Base-by-base conservation (phyloP, 2,113 vertebrate species). In the Alosa alosa region DNA sequence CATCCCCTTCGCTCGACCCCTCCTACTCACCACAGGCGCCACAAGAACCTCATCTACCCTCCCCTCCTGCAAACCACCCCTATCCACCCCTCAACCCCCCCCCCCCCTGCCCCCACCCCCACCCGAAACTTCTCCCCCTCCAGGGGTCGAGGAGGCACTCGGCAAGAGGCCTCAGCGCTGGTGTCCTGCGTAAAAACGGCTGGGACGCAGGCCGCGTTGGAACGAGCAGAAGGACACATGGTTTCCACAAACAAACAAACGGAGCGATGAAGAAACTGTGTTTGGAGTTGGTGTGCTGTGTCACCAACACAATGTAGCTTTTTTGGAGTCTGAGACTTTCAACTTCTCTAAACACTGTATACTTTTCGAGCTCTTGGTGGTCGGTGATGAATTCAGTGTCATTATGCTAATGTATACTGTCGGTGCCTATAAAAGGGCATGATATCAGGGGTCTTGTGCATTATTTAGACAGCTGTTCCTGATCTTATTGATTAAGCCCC, bases 21-120 rank as follows among this genome's bases (percentile, higher is more conserved):
- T 86, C 84, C 87, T 88, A 41, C 64, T 91, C 89, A 90, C 92
- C 90, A 83, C 92, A 89, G 92, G 91, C 89, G 87, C 92, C 90
- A 84, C 89, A 84, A 90, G 85, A 91, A 87, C 88, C 85, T 64
- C 86, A 85, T 39, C 47, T 36, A 31, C 83, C 85, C 83, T 82
- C 86, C 78, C 49, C 85, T 18, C 25, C 86, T 44, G 41, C 41
- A 44, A 44, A 44, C 41, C 88, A 82, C 88, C 84, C 20, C 89
- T 49, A 88, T 81, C 85, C 78, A 39, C 81, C 4, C 81, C 22
- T 44, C 41, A 60, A 83, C 45, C 68, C 82, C 78, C 84, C 81
- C 15, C 68, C 47, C 10, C 45, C 17, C 57, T 31, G 31, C 31
- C 31, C 31, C 31, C 31, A 31, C 7, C 68, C 50, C 9, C 50